Percentiles rank a stretch among this genome's conserved stretches.
These are phyloP conservation scores for Strigops habroptila DNA, from an alignment of 2,113 vertebrate genomes.

Conservation along the genomic window DNA sequence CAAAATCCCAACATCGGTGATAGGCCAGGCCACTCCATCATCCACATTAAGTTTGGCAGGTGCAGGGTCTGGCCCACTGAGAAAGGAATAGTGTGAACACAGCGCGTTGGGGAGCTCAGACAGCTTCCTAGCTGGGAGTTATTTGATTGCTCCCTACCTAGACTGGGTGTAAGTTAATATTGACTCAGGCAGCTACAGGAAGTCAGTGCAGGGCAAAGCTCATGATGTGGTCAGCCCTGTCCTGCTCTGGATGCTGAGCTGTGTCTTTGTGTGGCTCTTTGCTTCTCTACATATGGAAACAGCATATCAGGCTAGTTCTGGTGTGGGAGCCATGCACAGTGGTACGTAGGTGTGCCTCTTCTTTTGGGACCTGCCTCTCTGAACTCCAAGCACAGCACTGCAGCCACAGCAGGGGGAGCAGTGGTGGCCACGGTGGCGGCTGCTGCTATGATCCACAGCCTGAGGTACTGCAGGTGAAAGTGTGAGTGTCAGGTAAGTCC, in stretches of 20 bases:
- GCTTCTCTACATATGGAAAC: not conserved
- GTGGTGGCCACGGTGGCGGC: not conserved
- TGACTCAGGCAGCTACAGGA: not conserved
- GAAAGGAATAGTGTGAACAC: not conserved
- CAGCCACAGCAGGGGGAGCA: not conserved
- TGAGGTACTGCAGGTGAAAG: not conserved
- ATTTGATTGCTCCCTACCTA: not conserved
- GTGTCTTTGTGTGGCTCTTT: fast-evolving
- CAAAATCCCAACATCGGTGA: not conserved
- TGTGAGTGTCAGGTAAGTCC: not conserved
- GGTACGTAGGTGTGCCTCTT: fast-evolving
- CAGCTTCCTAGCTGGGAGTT: not conserved
- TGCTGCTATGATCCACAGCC: not conserved
- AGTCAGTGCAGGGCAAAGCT: not conserved
- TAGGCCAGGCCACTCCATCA: not conserved
- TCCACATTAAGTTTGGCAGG: not conserved
- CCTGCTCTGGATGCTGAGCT: not conserved
- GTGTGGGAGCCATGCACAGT: fast-evolving
- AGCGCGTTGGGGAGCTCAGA: not conserved
- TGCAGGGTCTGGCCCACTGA: not conserved
- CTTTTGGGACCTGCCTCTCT: not conserved
- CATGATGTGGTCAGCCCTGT: fast-evolving
- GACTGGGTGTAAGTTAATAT: not conserved
- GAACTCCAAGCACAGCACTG: fast-evolving
- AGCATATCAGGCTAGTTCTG: not conserved